Percentiles rank a stretch among this genome's conserved stretches.
Evolutionary conservation across 2,888 invertebrate genomes (phyloP).

Genomic region (Diloba caeruleocephala): DNA sequence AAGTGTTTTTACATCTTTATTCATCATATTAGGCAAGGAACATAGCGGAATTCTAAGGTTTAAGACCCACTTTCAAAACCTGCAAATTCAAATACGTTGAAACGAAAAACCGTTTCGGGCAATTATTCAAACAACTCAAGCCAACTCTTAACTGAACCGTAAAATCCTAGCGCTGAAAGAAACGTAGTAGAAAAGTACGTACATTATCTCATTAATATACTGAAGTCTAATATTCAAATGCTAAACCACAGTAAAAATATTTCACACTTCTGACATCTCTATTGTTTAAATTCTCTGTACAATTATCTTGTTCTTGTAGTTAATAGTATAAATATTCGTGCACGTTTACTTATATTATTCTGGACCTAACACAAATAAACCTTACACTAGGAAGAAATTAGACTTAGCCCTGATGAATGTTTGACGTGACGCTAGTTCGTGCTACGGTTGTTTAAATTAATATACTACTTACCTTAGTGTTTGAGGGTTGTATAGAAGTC

Average conservation of each 20-base stretch:
- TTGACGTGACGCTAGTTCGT: constrained; percentile 69
- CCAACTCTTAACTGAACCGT: too few species aligned
- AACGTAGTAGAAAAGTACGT: too few species aligned
- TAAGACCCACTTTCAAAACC: background rate
- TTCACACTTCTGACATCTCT: constrained; percentile 10
- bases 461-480: constrained; percentile 29
- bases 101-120: constrained; percentile 1
- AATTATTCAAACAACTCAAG: too few species aligned
- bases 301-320: constrained; percentile 35
- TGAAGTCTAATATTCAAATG: background rate
- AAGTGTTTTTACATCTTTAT: constrained; percentile 4
- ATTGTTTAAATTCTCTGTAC: constrained; percentile 37
- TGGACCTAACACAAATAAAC: constrained; percentile 36
- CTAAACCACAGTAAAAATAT: constrained; percentile 18
- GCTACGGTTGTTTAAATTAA: constrained; percentile 62
- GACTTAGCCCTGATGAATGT: constrained; percentile 69
- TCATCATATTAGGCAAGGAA: background rate
- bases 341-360: constrained; percentile 46
- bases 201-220: too few species aligned
- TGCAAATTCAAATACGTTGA: constrained; percentile 3
- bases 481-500: constrained; percentile 22
- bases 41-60: constrained; percentile 6
- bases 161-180: too few species aligned
- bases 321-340: constrained; percentile 34
- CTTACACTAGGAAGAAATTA: constrained; percentile 63